Base-by-base conservation (phyloP, 2,888 invertebrate species). In the Automeris io region DNA sequence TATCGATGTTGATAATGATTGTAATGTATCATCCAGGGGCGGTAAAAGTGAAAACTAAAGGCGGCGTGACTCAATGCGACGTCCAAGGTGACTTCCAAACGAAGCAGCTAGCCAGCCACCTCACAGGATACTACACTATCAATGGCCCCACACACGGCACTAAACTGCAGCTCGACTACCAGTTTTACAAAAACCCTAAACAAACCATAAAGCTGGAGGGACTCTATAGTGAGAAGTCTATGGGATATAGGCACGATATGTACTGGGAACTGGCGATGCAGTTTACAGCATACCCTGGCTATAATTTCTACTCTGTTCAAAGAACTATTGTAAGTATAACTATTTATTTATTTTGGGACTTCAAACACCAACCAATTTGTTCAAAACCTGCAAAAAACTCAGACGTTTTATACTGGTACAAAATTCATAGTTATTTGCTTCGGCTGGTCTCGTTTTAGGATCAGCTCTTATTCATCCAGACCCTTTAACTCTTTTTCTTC, bases 31-130 rank as follows among this genome's bases (percentile, higher is more conserved):
- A 35, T 37, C 42, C 48, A 0, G 80, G 78, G 7, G 63, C 69
- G 22, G 55, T 82, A 39, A 77, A 79, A 67, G 71, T 75, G 5
- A 79, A 76, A 61, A 56, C 77, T 3, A 85, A 80, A 61, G 71
- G 78, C 12, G 92, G 92, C 2, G 89, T 94, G 13, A 91, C 91
- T 0, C 95, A 95, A 62, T 92, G 92, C 60, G 93, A 94, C 48
- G 89, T 95, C 5, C 88, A 91, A 43, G 71, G 93, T 6, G 91
- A 91, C 34, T 95, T 95, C 61, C 91, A 93, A 77, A 95, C 95
- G 0, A 94, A 93, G 56, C 90, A 91, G 47, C 77, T 95, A 0
- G 90, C 90, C 39, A 93, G 94, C 33, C 88, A 90, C 46, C 74
- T 95, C n/a, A 80, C 89, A 21, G 95, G 95, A 0, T 93, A 93